These are phyloP conservation scores for Panthera uncia DNA, from an alignment of 2,113 vertebrate species.

Conservation along the genomic window DNA sequence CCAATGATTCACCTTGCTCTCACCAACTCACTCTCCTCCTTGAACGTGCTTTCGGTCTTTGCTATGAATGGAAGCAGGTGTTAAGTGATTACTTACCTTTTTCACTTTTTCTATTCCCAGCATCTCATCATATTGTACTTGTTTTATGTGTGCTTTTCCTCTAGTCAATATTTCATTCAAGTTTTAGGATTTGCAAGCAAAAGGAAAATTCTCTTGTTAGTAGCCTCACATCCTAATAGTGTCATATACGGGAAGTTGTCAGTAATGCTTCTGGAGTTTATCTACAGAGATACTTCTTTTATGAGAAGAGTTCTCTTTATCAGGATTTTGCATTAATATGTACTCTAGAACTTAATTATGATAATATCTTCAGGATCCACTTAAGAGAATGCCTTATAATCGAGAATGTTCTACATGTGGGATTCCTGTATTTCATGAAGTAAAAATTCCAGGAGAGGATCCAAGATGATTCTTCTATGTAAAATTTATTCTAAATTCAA, in stretches of 20 bases:
- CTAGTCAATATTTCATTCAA: background rate
- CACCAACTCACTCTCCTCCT: background rate
- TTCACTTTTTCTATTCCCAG: background rate
- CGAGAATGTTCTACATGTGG: background rate
- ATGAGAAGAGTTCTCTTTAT: background rate
- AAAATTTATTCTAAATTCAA: slow-evolving; percentile 31
- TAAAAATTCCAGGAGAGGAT: background rate
- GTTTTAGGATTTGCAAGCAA: background rate
- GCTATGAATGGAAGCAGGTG: background rate
- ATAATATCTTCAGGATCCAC: slow-evolving; percentile 6
- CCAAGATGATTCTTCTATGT: background rate
- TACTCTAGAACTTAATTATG: background rate
- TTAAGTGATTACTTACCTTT: background rate
- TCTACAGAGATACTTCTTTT: background rate
- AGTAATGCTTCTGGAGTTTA: background rate
- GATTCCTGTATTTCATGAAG: slow-evolving; percentile 45
- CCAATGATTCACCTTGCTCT: background rate
- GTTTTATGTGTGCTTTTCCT: background rate
- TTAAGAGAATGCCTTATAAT: slow-evolving; percentile 18
- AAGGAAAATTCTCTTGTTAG: background rate
- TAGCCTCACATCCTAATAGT: background rate
- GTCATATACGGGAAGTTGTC: background rate
- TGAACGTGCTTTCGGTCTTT: background rate
- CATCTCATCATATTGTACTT: background rate
- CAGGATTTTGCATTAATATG: background rate